Conservation (phyloP, 1,140 invertebrate species). For the Dendroctonus ponderosae region DNA sequence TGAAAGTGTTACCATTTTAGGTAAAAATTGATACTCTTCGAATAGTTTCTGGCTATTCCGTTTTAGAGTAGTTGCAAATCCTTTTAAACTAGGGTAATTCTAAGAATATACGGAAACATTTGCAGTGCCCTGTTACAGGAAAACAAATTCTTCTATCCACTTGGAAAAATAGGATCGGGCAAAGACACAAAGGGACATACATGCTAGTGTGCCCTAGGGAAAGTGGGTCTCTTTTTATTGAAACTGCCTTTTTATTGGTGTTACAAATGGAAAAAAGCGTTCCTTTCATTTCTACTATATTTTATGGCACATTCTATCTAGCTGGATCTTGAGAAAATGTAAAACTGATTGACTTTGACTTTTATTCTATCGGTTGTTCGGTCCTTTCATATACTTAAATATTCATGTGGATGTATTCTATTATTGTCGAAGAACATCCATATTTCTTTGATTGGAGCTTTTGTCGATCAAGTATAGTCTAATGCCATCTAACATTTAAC, state of each 20-base stretch:
- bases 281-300: constrained; percentile 15
- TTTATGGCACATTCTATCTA: not conserved
- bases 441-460: too few species aligned
- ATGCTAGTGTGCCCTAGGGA: constrained; percentile 7
- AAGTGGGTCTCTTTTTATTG: constrained; percentile 14
- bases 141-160: constrained; percentile 19
- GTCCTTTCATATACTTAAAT: too few species aligned
- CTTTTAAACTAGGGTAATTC: constrained; percentile 8
- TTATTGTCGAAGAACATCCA: too few species aligned
- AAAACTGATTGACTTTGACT: too few species aligned
- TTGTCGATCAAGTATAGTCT: too few species aligned
- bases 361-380: too few species aligned
- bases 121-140: constrained; percentile 5
- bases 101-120: constrained; percentile 9
- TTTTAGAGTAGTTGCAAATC: constrained; percentile 6
- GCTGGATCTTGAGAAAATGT: too few species aligned
- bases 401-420: too few species aligned
- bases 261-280: constrained; percentile 16
- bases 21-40: too few species aligned
- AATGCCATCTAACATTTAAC: too few species aligned
- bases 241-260: constrained; percentile 21
- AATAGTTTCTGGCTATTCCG: not conserved
- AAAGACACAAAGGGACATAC: constrained; percentile 11
- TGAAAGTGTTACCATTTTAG: too few species aligned
- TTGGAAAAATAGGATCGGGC: constrained; percentile 20